A percentile compares a stretch with the other conserved stretches of the same genome.
Conservation (phyloP, 1,140 invertebrate genomes). For the Zaprionus vittiger region DNA sequence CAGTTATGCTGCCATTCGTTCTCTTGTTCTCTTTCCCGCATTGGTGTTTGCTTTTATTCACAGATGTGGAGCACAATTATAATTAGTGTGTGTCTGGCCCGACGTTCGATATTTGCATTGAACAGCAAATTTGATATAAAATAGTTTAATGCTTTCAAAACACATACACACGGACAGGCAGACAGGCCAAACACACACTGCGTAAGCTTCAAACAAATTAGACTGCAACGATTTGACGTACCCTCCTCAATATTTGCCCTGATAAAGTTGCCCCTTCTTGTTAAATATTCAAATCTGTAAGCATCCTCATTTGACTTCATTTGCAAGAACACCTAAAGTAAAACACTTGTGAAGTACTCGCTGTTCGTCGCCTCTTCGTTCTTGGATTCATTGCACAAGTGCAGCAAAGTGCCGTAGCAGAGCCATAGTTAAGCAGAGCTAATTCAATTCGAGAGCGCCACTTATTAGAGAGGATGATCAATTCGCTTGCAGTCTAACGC, state of each 20-base stretch:
- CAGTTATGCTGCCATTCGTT: background rate
- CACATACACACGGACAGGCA: constrained; percentile 3
- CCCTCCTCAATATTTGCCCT: constrained; percentile 54
- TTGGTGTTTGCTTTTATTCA: constrained; percentile 69
- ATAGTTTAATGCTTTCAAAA: constrained; percentile 45
- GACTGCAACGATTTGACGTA: constrained; percentile 46
- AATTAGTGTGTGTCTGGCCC: constrained; percentile 52
- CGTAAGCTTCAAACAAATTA: constrained; percentile 44
- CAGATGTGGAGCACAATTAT: constrained; percentile 70
- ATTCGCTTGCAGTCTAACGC: constrained; percentile 4
- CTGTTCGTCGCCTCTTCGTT: constrained; percentile 34
- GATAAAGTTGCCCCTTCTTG: constrained; percentile 56
- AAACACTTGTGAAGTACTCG: constrained; percentile 46
- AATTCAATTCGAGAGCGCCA: constrained; percentile 32
- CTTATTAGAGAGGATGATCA: constrained; percentile 14
- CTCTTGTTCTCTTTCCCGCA: constrained; percentile 15
- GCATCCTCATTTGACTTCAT: constrained; percentile 59
- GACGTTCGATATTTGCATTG: constrained; percentile 58
- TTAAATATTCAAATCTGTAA: constrained; percentile 59
- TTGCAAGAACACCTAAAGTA: constrained; percentile 35
- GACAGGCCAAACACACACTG: background rate
- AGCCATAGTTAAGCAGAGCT: constrained; percentile 32
- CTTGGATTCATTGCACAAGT: constrained; percentile 17
- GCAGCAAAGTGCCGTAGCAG: constrained; percentile 24
- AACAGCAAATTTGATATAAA: constrained; percentile 62